Evolutionary conservation across 1,140 invertebrate genomes (phyloP).

Genomic region (Drosophila nebulosa): DNA sequence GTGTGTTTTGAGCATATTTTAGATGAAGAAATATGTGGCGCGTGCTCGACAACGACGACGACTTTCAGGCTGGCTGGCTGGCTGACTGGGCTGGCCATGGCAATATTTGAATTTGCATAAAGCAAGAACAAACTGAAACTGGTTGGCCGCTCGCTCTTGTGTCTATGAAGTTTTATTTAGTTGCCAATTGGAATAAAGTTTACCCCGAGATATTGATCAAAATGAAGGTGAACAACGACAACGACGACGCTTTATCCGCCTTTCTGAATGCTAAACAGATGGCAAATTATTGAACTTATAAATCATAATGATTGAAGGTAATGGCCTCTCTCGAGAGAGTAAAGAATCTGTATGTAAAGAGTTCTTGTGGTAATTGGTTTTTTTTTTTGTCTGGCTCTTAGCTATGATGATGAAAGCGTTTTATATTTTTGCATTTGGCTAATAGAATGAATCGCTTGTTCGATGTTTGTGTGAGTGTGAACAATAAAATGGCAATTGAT

Average conservation of each 20-base stretch:
- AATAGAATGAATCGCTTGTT: not conserved
- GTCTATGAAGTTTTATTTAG: constrained; percentile 2
- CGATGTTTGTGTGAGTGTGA: not conserved
- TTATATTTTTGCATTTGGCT: not conserved
- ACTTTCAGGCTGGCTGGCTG: not conserved
- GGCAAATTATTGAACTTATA: not conserved
- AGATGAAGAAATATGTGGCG: constrained; percentile 74
- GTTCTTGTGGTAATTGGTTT: not conserved
- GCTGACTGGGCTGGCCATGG: not conserved
- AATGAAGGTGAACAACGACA: not conserved
- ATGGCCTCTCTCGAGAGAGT: not conserved
- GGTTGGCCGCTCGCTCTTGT: not conserved
- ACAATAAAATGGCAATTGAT: not conserved
- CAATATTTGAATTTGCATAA: not conserved
- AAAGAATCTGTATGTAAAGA: not conserved
- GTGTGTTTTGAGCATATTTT: constrained; percentile 61
- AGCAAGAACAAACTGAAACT: not conserved
- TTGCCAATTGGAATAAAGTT: not conserved
- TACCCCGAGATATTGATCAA: constrained; percentile 1
- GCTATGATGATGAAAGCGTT: not conserved
- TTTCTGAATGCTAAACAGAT: not conserved
- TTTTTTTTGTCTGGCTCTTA: not conserved
- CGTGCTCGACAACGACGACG: constrained; percentile 10
- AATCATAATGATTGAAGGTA: not conserved
- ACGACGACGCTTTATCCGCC: not conserved